Base-by-base conservation (phyloP, 2,797 vertebrate species). In the Syndactyla subalaris region DNA sequence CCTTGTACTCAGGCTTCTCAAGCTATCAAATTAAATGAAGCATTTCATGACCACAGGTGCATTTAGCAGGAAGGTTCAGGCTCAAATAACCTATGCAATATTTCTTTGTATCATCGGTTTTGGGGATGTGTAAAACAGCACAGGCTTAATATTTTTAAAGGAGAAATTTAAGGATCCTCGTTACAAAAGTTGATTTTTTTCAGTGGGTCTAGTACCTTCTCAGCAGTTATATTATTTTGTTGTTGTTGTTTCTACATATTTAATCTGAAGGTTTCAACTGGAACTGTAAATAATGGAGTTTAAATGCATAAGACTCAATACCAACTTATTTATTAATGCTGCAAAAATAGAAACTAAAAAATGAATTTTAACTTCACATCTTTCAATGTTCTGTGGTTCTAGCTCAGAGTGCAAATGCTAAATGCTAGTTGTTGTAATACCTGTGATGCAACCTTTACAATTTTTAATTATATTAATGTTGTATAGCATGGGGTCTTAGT, bases 11-110 rank as follows among this genome's bases (percentile, higher is more conserved):
- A 16, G 55, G 32, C 30, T 86, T 88, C 83, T 90, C 51, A 70
- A 75, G 52, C 34, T 14, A 62, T 71, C 34, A 74, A 74, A 84
- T 58, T 46, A 76, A 95, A 65, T 74, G 9, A 71, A 93, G 57
- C n/a, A 30, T 79, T 95, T 82, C n/a, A 51, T 90, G 46, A 70
- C 49, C 59, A 67, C 45, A 92, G 73, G 88, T 90, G 57, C 29
- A 23, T 88, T 88, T 73, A 82, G 32, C 34, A 79, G 27, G 63
- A 82, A 84, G 45, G 6, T 26, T 95, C 54, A 51, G 34, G 52
- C 14, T 91, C 78, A 63, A 88, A 63, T 57, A 76, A 73, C 30
- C 34, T 49, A 1, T 29, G 12, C 27, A 59, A 14, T 45, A 41
- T 18, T 63, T 70, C 34, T 80, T 88, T 66, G 23, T 4, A 10